A percentile compares a stretch with the other conserved stretches of the same genome.
These are phyloP conservation scores for Synaphobranchus kaupii DNA, from an alignment of 2,797 vertebrate species.

Conservation along the genomic window DNA sequence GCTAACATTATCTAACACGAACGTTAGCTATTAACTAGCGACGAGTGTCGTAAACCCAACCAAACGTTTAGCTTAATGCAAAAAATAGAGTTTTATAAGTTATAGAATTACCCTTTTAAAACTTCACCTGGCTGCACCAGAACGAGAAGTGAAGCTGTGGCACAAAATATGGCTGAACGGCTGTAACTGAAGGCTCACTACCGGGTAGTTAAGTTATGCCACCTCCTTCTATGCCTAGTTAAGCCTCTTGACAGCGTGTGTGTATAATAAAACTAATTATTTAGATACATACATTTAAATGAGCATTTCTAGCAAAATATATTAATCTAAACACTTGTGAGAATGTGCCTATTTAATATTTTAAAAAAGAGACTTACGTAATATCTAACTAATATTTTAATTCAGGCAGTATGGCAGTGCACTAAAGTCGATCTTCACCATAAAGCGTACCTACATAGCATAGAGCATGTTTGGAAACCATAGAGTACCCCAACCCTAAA, in stretches of 20 bases:
- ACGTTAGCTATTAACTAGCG: not conserved
- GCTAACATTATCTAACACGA: not conserved
- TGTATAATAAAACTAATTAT: not conserved
- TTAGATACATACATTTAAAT: not conserved
- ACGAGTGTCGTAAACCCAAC: not conserved
- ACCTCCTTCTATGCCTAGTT: not conserved
- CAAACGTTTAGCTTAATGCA: not conserved
- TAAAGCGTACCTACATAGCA: not conserved
- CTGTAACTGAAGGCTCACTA: not conserved
- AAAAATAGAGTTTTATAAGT: not conserved
- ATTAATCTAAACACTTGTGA: not conserved
- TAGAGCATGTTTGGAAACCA: not conserved
- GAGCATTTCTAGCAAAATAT: not conserved
- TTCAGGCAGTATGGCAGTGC: not conserved
- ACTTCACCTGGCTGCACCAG: not conserved
- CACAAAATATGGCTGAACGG: not conserved
- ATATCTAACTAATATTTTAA: not conserved
- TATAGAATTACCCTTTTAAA: not conserved
- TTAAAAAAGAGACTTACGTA: not conserved
- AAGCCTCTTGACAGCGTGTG: not conserved
- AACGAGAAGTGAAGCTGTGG: not conserved
- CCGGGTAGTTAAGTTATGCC: not conserved
- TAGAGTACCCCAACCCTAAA: not conserved
- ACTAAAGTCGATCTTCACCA: not conserved
- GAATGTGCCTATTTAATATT: not conserved